Evolutionary conservation across 2,888 invertebrate genomes (phyloP), one percentile per base, ranked within the genome.

Genomic region (Netelia fuscicornis): DNA sequence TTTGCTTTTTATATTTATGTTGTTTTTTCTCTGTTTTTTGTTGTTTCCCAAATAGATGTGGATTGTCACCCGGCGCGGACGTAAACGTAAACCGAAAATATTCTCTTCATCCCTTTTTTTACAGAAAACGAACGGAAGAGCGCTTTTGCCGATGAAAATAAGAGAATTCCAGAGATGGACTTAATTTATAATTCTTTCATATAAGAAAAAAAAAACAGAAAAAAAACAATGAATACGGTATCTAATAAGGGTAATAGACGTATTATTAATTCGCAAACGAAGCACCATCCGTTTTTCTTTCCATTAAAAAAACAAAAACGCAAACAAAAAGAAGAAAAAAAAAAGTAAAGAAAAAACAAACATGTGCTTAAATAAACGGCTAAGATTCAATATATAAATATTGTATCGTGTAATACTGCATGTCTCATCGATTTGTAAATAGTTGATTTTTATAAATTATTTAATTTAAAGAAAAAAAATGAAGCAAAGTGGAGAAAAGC

Each of bases 381-480:
- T 87, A 87, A 83, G 87, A 83, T 64, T 76, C 86, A 86, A 70
- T 86, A 85, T 86, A 85, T 84, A 84, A 83, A 83, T 85, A 86
- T 84, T 76, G 85, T 86, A 86, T 76, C 79, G 84, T 86, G 86
- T 89, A 90, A 88, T 86, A 87, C 91, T 92, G 91, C 91, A 91
- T 92, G 91, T 92, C 92, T 91, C 84, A 88, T 93, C 93, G 90
- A 92, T 89, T 91, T 93, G 93, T 93, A 93, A 89, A 93, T 93
- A 93, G 92, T 89, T 92, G 88, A 89, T 92, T 92, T 92, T 93
- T 92, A 92, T 92, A 92, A 92, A 90, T 92, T 92, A 92, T 92
- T 92, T 86, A 86, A 87, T 86, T 88, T 87, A 86, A 88, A 76
- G 65, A 30, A 81, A 68, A 76, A 68, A 68, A 76, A 68, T 48